These are phyloP conservation scores for Takifugu rubripes DNA, from an alignment of 2,797 vertebrate species.

Conservation along the genomic window DNA sequence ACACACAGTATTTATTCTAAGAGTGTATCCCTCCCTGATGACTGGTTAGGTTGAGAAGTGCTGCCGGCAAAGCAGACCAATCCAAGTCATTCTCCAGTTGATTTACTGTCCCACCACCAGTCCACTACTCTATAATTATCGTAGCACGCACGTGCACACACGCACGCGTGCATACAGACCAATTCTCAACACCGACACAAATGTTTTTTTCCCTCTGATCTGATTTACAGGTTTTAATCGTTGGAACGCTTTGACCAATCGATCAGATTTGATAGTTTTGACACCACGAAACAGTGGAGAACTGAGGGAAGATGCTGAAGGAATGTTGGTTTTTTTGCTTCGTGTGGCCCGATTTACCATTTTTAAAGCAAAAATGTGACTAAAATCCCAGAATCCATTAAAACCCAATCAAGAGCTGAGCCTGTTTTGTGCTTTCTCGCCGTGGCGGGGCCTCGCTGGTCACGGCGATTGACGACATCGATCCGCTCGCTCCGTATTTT, in stretches of 20 bases:
- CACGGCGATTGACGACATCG: neutral
- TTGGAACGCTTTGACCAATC: neutral
- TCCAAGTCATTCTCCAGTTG: slow-evolving; percentile 72
- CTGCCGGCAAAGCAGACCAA: slow-evolving; percentile 55
- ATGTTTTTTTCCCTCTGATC: slow-evolving; percentile 5
- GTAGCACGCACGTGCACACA: slow-evolving; percentile 44
- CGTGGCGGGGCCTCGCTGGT: no score
- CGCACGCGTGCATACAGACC: neutral
- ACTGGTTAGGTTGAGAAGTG: slow-evolving; percentile 61
- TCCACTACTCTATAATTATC: slow-evolving; percentile 72
- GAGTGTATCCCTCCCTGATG: slow-evolving; percentile 69
- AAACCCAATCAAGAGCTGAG: neutral
- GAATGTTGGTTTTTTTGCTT: neutral
- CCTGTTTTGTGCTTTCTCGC: neutral
- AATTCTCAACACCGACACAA: neutral
- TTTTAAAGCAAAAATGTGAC: neutral
- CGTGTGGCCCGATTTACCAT: neutral
- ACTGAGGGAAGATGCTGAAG: neutral
- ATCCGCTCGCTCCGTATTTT: slow-evolving; percentile 10
- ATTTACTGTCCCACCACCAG: slow-evolving; percentile 74
- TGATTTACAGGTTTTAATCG: slow-evolving; percentile 12
- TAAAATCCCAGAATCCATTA: neutral
- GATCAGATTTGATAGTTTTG: neutral
- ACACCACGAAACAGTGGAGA: neutral
- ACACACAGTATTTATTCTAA: slow-evolving; percentile 60